Conservation (phyloP, 2,113 vertebrate species). For the Barbus barbus region DNA sequence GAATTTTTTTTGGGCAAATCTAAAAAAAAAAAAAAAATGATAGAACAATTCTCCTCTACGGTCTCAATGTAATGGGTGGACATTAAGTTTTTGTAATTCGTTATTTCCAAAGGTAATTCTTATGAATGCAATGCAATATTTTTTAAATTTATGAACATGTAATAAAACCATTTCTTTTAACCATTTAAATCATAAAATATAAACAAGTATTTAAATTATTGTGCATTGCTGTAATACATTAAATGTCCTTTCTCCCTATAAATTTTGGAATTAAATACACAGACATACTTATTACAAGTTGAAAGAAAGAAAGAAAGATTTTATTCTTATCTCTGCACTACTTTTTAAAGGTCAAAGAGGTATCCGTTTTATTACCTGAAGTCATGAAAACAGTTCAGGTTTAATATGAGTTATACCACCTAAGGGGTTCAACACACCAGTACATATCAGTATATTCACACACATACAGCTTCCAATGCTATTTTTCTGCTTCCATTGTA, state of each 20-base stretch:
- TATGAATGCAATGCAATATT: no score
- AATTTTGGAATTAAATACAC: not conserved
- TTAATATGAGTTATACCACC: constrained; percentile 20
- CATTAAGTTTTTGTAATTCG: no score
- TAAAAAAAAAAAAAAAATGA: not conserved
- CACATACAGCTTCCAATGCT: constrained; percentile 39
- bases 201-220: no score
- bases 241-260: no score
- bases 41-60: no score
- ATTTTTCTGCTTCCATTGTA: constrained; percentile 36
- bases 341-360: constrained; percentile 25
- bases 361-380: not conserved
- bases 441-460: not conserved
- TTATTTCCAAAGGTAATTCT: no score
- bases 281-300: not conserved
- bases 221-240: no score
- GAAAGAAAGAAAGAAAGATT: not conserved
- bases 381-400: constrained; percentile 21
- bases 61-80: no score
- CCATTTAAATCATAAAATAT: no score
- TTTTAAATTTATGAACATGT: no score
- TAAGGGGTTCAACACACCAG: not conserved
- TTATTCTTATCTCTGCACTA: not conserved
- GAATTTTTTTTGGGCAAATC: no score
- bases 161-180: no score